Evolutionary conservation across 2,888 invertebrate species (phyloP).

Genomic region (Ischnura elegans): DNA sequence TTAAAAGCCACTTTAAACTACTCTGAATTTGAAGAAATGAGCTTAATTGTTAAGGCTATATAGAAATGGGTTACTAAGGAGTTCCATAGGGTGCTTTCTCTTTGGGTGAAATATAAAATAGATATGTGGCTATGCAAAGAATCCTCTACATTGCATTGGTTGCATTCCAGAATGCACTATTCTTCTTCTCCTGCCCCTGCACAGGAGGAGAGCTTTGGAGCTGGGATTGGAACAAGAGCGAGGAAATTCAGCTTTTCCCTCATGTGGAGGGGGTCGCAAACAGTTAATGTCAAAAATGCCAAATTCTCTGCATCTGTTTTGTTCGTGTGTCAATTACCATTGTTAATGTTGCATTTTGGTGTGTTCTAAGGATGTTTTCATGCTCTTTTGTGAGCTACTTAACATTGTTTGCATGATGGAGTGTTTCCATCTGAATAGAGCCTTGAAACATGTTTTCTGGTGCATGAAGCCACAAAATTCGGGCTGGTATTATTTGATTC

Average conservation of each 20-base stretch:
- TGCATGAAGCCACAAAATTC: constrained; percentile 41
- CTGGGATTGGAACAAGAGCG: constrained; percentile 57
- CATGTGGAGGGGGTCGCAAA: constrained; percentile 65
- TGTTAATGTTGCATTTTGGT: constrained; percentile 59
- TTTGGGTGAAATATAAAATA: neutral
- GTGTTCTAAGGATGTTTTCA: constrained; percentile 18
- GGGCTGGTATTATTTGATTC: constrained; percentile 16
- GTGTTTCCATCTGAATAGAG: neutral
- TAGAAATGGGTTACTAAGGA: neutral
- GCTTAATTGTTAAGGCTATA: neutral
- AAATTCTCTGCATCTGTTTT: constrained; percentile 49
- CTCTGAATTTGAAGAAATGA: neutral
- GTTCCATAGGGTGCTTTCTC: neutral
- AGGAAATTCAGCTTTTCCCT: constrained; percentile 66
- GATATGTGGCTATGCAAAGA: neutral
- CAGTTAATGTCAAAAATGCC: constrained; percentile 47
- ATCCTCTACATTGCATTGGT: constrained; percentile 30
- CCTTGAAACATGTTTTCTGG: constrained; percentile 1
- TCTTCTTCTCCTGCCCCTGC: constrained; percentile 46
- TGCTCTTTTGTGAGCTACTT: neutral
- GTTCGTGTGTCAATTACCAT: neutral
- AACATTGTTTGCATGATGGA: constrained; percentile 36
- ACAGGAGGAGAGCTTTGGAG: constrained; percentile 61
- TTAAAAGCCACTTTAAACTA: neutral
- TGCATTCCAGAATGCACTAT: constrained; percentile 66